Conservation (phyloP, 2,797 vertebrate genomes). For the Anguilla obscura region DNA sequence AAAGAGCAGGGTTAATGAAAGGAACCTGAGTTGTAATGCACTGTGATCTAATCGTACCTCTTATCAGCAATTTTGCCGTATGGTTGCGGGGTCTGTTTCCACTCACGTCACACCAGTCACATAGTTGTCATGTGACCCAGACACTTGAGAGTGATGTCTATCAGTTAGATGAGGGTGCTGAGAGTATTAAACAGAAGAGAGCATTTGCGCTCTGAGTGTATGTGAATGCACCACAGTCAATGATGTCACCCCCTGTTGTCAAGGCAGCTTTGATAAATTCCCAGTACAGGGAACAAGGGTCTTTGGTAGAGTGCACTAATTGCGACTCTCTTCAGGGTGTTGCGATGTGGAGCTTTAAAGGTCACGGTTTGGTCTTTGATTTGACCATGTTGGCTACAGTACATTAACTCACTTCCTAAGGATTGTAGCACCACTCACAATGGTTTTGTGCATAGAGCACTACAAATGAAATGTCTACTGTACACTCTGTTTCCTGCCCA, state of each 20-base stretch:
- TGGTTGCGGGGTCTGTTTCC: neutral
- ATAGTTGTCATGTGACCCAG: conserved; percentile 4
- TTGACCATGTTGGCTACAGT: neutral
- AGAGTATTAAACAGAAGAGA: neutral
- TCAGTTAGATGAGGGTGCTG: neutral
- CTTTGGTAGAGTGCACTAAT: neutral
- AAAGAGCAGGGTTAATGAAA: neutral
- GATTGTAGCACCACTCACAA: neutral
- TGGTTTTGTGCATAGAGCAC: neutral
- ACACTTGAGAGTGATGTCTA: conserved; percentile 15
- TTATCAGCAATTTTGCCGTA: neutral
- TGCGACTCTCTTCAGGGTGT: neutral
- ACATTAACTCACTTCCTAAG: neutral
- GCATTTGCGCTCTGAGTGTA: neutral
- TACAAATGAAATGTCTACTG: neutral
- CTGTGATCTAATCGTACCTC: neutral
- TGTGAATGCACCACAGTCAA: neutral
- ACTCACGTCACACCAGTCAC: neutral
- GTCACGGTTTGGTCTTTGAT: conserved; percentile 6
- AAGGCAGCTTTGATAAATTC: conserved; percentile 5
- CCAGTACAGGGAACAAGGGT: neutral
- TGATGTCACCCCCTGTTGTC: neutral
- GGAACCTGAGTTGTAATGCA: neutral
- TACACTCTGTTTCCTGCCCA: neutral
- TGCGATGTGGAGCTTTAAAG: neutral